Base-by-base conservation (phyloP, 2,113 vertebrate genomes). In the Gobio gobio region DNA sequence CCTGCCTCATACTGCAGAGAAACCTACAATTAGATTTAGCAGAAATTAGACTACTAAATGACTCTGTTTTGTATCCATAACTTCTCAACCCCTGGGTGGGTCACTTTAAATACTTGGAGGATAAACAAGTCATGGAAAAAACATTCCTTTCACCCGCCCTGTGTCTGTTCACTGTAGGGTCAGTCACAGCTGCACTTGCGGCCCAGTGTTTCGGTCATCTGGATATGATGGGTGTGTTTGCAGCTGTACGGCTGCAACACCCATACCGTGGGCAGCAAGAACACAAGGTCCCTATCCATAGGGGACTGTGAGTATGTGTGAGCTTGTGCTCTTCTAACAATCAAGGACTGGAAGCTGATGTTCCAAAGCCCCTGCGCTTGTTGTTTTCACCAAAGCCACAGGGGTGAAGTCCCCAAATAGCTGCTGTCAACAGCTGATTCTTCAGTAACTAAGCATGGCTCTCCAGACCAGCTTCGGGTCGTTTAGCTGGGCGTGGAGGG, bases 371-470 rank as follows among this genome's bases (percentile, higher is more conserved):
- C 22, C 36, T 18, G 10, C 16, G 12, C 84, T 86, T 86, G 58
- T 74, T 73, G 70, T 86, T 82, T 81, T 82, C 78, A 75, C 56
- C 70, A 64, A 80, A 68, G 26, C 84, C 64, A 72, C 45, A 58
- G 29, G 66, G 54, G 78, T 26, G 24, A 73, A 16, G 83, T 77
- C 87, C 78, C 83, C 49, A 80, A 86, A 85, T 88, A 86, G 78
- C 83, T 82, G 78, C 85, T 78, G 87, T 86, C 83, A 86, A 85
- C 85, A 83, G 82, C 20, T 68, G 54, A 84, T 78, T 76, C 82
- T 78, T 81, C 87, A 72, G 83, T 66, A 84, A 85, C 87, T 86
- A 73, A 88, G 63, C 61, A 73, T 70, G 70, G 87, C 63, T 86
- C 29, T 82, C 29, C 47, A 68, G 78, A 58, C 33, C 20, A 72